Evolutionary conservation across 2,113 vertebrate species (phyloP), one percentile per base, ranked within the genome.

Genomic region (Pleuronectes platessa): DNA sequence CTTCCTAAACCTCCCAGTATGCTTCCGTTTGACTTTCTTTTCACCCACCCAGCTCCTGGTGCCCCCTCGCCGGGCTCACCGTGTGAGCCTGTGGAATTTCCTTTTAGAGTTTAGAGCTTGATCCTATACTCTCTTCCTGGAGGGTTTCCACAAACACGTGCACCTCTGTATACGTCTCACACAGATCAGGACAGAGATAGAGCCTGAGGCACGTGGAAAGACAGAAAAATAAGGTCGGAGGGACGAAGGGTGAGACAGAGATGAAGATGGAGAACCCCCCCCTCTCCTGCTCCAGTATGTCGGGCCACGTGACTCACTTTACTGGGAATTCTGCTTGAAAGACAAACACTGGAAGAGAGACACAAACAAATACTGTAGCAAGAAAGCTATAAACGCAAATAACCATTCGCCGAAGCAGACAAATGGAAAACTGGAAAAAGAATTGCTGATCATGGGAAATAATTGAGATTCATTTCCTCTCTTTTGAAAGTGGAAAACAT

Each of bases 41-140:
- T 68, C 10, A 63, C 68, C 66, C 71, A 64, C 70, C 51, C 59
- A 55, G 20, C 17, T 45, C 14, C 21, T 59, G 31, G 58, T 58
- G 27, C 59, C 47, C 31, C 56, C 67, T 53, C 18, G 63, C 64
- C 31, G 27, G 66, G 23, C 78, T 89, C 74, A 62, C 35, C 64
- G 76, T 86, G 81, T 92, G 83, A 92, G 83, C 78, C 76, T 68
- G 77, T 83, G 90, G 90, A 92, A 92, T 89, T 89, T 93, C 86
- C 86, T 88, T 71, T 31, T 31, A 31, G 31, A 31, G 31, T 31
- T 31, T 62, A 26, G 3, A 56, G 49, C 37, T 64, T 74, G 40
- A 54, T n/a, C 18, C 51, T 51, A 6, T 51, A 20, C 68, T 72
- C 53, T 76, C 68, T 47, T 2, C 71, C 45, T 69, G 70, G 76